Evolutionary conservation across 2,797 vertebrate species (phyloP).

Genomic region (Macropodus opercularis): DNA sequence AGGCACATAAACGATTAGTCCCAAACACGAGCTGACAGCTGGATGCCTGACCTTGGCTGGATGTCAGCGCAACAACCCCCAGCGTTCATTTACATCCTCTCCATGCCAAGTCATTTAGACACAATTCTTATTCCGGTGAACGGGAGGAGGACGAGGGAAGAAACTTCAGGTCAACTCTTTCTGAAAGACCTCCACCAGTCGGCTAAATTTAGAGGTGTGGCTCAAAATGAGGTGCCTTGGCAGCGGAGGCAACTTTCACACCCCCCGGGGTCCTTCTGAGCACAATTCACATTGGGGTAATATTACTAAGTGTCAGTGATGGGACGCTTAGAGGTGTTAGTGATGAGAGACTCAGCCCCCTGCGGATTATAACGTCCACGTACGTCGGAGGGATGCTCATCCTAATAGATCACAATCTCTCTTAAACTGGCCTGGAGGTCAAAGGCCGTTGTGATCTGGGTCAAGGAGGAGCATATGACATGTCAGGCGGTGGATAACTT

Average conservation of each 20-base stretch:
- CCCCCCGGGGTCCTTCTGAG: constrained; percentile 64
- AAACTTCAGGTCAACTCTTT: constrained; percentile 61
- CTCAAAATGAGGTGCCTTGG: constrained; percentile 75
- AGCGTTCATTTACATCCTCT: constrained; percentile 81
- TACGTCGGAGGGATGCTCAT: constrained; percentile 57
- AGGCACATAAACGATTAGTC: constrained; percentile 80
- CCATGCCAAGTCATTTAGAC: constrained; percentile 85
- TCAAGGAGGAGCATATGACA: constrained; percentile 72
- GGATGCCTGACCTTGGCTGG: constrained; percentile 80
- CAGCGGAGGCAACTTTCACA: constrained; percentile 79
- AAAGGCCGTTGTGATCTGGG: constrained; percentile 59
- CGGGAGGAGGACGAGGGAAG: constrained; percentile 63
- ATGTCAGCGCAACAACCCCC: constrained; percentile 74
- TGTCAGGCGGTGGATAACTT: constrained; percentile 56
- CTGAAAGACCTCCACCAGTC: constrained; percentile 60
- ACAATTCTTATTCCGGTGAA: constrained; percentile 80
- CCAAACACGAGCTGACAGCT: constrained; percentile 80
- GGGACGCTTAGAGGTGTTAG: constrained; percentile 74
- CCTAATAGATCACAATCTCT: constrained; percentile 72
- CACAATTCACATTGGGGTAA: constrained; percentile 71
- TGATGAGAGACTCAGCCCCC: constrained; percentile 37
- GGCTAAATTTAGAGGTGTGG: constrained; percentile 77
- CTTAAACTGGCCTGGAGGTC: constrained; percentile 67
- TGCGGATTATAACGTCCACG: constrained; percentile 62
- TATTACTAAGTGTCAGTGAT: constrained; percentile 80